These are phyloP conservation scores for Eptesicus fuscus DNA, from an alignment of 2,113 vertebrate species.

Conservation along the genomic window DNA sequence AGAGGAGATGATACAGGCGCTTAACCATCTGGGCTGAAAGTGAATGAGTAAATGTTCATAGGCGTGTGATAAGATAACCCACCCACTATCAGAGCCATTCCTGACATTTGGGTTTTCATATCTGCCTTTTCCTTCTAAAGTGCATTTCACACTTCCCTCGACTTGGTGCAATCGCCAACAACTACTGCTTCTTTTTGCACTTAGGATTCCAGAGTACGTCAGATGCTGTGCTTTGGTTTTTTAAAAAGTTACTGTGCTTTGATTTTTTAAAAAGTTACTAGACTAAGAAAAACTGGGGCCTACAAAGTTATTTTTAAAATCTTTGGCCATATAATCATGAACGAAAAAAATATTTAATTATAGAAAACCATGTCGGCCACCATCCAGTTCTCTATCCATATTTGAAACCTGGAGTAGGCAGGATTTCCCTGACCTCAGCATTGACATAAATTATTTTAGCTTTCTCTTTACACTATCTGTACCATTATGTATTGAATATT, in stretches of 20 bases:
- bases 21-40: constrained; percentile 1
- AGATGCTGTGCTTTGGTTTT: background rate
- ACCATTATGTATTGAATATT: background rate
- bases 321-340: background rate
- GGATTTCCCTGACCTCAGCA: no score
- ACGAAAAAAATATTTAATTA: background rate
- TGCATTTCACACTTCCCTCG: background rate
- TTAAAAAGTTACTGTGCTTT: background rate
- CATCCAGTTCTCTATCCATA: background rate
- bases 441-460: background rate
- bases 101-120: constrained; percentile 31
- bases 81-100: background rate
- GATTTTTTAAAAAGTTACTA: background rate
- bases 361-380: background rate
- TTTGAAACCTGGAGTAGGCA: background rate
- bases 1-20: background rate
- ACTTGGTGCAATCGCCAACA: background rate
- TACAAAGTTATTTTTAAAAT: background rate
- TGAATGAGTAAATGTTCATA: background rate
- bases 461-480: background rate
- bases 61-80: constrained; percentile 46
- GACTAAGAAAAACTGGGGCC: background rate
- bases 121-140: constrained; percentile 44
- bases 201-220: constrained; percentile 23
- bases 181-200: constrained; percentile 10